Percentiles rank a stretch among this genome's conserved stretches.
These are phyloP conservation scores for Ptilodon capucinus DNA, from an alignment of 2,888 invertebrate species.

Conservation along the genomic window DNA sequence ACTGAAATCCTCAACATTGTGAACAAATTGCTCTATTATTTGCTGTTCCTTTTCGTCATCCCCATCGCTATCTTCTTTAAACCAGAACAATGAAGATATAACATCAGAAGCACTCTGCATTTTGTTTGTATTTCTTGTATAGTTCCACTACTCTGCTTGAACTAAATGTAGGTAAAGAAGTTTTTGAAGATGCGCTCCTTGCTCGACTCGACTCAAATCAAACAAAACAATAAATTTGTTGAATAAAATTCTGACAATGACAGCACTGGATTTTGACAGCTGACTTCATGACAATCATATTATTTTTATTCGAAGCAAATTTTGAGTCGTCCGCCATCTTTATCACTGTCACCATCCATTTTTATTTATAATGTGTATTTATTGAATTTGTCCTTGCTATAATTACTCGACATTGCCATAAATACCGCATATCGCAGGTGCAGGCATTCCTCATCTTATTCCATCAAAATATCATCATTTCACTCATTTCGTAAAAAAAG, in stretches of 20 bases:
- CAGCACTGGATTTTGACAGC: too few species aligned
- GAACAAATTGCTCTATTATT: constrained; percentile 89
- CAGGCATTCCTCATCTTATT: too few species aligned
- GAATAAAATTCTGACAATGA: not conserved
- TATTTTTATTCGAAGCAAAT: too few species aligned
- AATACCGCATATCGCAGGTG: too few species aligned
- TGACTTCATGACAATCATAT: too few species aligned
- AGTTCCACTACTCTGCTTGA: constrained; percentile 3
- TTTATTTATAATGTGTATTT: too few species aligned
- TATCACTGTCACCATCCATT: too few species aligned
- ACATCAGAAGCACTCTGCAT: constrained; percentile 76
- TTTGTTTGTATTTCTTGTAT: constrained; percentile 27
- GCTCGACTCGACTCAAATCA: not conserved
- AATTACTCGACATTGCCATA: too few species aligned
- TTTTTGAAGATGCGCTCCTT: constrained; percentile 11
- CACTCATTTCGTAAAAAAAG: not conserved
- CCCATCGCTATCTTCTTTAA: constrained; percentile 55
- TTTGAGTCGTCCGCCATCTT: too few species aligned
- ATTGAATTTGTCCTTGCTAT: too few species aligned
- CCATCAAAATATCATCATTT: not conserved
- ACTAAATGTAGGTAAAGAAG: constrained; percentile 1
- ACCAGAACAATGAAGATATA: constrained; percentile 70
- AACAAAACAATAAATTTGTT: constrained; percentile 23
- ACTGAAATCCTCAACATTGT: constrained; percentile 91
- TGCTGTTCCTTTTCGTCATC: constrained; percentile 59